Conservation (phyloP, 2,888 invertebrate genomes). For the Brassicogethes aeneus region DNA sequence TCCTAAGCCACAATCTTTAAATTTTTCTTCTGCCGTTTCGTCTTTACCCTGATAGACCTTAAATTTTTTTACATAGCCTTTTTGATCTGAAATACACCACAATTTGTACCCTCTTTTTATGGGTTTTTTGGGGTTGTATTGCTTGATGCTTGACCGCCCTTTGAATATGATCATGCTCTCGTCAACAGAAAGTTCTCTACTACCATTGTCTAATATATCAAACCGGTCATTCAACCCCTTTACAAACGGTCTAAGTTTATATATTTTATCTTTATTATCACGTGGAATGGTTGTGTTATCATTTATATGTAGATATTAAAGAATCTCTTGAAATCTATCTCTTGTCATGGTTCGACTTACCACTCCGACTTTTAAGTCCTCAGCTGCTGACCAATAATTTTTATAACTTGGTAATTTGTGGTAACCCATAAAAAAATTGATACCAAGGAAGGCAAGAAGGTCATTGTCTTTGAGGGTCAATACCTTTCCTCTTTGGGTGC, state of each 20-base stretch:
- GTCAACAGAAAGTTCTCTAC: conserved; percentile 6
- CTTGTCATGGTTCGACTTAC: conserved; percentile 5
- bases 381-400: conserved; percentile 1
- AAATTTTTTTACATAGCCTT: conserved; percentile 15
- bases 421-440: conserved; percentile 13
- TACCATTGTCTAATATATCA: conserved; percentile 3
- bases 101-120: conserved; percentile 15
- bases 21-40: conserved; percentile 10
- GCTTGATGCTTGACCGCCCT: conserved; percentile 7
- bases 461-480: conserved; percentile 11
- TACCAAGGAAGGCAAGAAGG: conserved; percentile 11
- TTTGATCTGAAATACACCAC: conserved; percentile 12
- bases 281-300: conserved; percentile 5
- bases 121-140: conserved; percentile 15
- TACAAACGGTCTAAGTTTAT: conserved; percentile 7
- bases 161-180: conserved; percentile 10
- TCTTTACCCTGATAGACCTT: conserved; percentile 18
- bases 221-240: conserved; percentile 6
- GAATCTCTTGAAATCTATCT: conserved; percentile 9
- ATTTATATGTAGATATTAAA: conserved; percentile 7
- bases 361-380: conserved; percentile 6
- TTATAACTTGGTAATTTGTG: conserved; percentile 12
- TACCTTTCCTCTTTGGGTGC: conserved; percentile 11
- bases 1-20: conserved; percentile 6
- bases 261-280: conserved; percentile 8